Evolutionary conservation across 2,888 invertebrate genomes (phyloP).

Genomic region (Drosophila tripunctata): DNA sequence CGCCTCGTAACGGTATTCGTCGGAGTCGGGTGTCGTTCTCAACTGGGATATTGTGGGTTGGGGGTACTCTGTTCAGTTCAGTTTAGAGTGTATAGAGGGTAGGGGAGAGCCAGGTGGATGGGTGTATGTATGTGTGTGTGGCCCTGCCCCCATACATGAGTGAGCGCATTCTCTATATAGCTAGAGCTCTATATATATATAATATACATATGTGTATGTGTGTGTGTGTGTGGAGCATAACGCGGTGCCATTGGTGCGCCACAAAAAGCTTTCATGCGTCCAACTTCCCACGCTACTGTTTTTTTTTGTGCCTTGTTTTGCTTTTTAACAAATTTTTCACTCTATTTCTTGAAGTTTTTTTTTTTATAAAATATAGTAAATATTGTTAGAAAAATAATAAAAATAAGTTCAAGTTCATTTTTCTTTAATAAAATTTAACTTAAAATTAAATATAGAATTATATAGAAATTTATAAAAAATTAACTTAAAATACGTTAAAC

Average conservation of each 20-base stretch:
- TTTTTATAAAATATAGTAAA: not conserved
- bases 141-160: constrained; percentile 57
- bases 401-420: too few relatives aligned
- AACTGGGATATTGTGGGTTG: constrained; percentile 37
- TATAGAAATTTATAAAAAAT: too few relatives aligned
- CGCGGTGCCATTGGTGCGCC: constrained; percentile 85
- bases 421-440: not conserved
- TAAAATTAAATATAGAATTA: not conserved
- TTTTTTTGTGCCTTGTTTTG: constrained; percentile 20
- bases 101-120: constrained; percentile 1
- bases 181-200: constrained; percentile 6
- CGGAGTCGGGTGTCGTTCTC: constrained; percentile 46
- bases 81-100: too few relatives aligned
- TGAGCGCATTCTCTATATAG: constrained; percentile 31
- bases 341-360: not conserved
- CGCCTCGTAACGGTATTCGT: constrained; percentile 76
- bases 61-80: too few relatives aligned
- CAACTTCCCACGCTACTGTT: constrained; percentile 64
- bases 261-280: constrained; percentile 84
- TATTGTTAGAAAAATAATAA: not conserved
- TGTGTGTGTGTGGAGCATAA: constrained; percentile 82
- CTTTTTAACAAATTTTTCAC: not conserved
- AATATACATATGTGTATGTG: constrained; percentile 1
- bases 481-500: too few relatives aligned
- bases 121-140: not conserved